Conservation (phyloP, 2,113 vertebrate genomes). For the Entelurus aequoreus region DNA sequence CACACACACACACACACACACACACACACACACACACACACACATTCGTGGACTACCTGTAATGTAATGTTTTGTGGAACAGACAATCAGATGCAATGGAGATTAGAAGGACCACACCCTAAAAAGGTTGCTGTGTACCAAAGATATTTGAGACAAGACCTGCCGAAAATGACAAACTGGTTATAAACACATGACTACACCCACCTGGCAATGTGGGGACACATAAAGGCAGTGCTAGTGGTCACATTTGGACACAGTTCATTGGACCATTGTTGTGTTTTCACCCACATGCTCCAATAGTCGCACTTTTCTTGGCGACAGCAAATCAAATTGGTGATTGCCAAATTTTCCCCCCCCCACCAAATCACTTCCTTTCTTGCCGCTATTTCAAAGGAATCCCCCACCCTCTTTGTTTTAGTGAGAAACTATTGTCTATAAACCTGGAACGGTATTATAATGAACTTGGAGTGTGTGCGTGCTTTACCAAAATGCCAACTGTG, state of each 20-base stretch:
- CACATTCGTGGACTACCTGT: conserved; percentile 44
- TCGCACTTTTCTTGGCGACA: conserved; percentile 1
- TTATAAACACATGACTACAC: not conserved
- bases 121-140: conserved; percentile 25
- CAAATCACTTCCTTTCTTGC: conserved; percentile 10
- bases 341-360: not conserved
- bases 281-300: not conserved
- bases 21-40: too few relatives aligned
- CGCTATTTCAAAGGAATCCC: conserved; percentile 4
- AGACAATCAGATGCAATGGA: conserved; percentile 54
- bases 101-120: conserved; percentile 54
- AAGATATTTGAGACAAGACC: conserved; percentile 17
- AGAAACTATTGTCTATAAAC: conserved; percentile 6
- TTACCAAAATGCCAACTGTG: conserved; percentile 39
- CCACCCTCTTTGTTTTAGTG: not conserved
- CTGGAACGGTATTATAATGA: conserved; percentile 4
- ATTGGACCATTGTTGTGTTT: conserved; percentile 1
- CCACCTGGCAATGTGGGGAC: not conserved
- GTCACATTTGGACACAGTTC: not conserved
- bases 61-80: conserved; percentile 28
- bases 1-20: too few relatives aligned
- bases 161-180: not conserved
- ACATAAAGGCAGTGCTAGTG: not conserved
- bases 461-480: conserved; percentile 10
- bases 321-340: conserved; percentile 13